Percentiles rank a stretch among this genome's conserved stretches.
These are phyloP conservation scores for Ancistrus triradiatus DNA, from an alignment of 2,113 vertebrate genomes.

Conservation along the genomic window DNA sequence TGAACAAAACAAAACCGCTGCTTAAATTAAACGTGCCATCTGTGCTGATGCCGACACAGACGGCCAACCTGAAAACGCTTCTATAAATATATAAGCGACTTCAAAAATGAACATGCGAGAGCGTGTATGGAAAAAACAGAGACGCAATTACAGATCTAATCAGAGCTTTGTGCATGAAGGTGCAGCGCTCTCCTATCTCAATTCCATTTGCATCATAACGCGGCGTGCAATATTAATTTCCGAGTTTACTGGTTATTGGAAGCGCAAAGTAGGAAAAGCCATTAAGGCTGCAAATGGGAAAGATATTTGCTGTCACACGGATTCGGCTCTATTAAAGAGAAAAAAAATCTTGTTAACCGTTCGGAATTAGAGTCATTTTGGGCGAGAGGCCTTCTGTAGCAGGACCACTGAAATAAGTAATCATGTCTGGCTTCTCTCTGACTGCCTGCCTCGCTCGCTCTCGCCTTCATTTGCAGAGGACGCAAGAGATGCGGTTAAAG, in stretches of 20 bases:
- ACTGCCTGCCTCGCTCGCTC: constrained; percentile 40
- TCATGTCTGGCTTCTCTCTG: constrained; percentile 66
- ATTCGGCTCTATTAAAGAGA: constrained; percentile 69
- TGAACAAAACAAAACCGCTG: constrained; percentile 50
- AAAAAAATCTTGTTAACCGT: constrained; percentile 77
- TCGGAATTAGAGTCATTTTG: constrained; percentile 78
- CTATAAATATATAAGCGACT: constrained; percentile 59
- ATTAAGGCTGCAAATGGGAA: constrained; percentile 76
- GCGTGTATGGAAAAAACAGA: constrained; percentile 42
- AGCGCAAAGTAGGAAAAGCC: constrained; percentile 77
- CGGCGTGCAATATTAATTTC: constrained; percentile 78
- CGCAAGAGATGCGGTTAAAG: constrained; percentile 46
- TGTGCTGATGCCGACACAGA: constrained; percentile 49
- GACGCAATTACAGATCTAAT: constrained; percentile 77
- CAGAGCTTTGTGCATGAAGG: constrained; percentile 71
- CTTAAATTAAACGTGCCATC: constrained; percentile 47
- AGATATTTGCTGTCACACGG: constrained; percentile 77
- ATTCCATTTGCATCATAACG: constrained; percentile 77
- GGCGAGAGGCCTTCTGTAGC: constrained; percentile 73
- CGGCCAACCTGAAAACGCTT: constrained; percentile 55
- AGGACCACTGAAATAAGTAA: constrained; percentile 79
- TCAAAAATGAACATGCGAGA: constrained; percentile 28
- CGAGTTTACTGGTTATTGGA: constrained; percentile 79
- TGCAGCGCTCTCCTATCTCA: constrained; percentile 65
- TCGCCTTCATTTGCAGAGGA: constrained; percentile 65